Evolutionary conservation across 1,140 invertebrate species (phyloP).

Genomic region (Lethrus apterus): DNA sequence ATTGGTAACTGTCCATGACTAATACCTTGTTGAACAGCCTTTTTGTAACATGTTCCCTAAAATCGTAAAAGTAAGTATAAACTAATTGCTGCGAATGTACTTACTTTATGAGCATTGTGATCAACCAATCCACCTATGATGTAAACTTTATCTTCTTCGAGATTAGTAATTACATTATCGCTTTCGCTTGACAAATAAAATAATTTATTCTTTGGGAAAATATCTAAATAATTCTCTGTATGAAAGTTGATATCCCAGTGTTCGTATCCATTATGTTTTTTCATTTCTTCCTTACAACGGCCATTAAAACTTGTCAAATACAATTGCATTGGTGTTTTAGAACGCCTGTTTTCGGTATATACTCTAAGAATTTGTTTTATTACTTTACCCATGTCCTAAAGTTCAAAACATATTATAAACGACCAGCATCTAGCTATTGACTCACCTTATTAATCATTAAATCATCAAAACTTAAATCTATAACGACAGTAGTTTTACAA

Average conservation of each 20-base stretch:
- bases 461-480: slow-evolving; percentile 90
- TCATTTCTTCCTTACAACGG: slow-evolving; percentile 59
- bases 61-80: slow-evolving; percentile 6
- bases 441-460: slow-evolving; percentile 77
- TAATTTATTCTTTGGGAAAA: slow-evolving; percentile 69
- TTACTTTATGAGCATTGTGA: slow-evolving; percentile 90
- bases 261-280: slow-evolving; percentile 80
- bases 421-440: slow-evolving; percentile 11
- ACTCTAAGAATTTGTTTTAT: slow-evolving; percentile 89
- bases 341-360: slow-evolving; percentile 86
- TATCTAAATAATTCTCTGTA: slow-evolving; percentile 54
- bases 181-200: slow-evolving; percentile 95
- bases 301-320: slow-evolving; percentile 73
- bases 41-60: slow-evolving; percentile 76
- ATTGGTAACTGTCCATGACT: slow-evolving; percentile 83
- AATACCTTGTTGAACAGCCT: slow-evolving; percentile 72
- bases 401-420: slow-evolving; percentile 21
- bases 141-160: slow-evolving; percentile 77
- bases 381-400: slow-evolving; percentile 75
- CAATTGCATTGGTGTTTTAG: slow-evolving; percentile 75
- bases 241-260: slow-evolving; percentile 89
- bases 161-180: slow-evolving; percentile 69
- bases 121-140: slow-evolving; percentile 96
- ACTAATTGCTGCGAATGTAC: background rate
- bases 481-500: slow-evolving; percentile 67